Percentiles rank a stretch among this genome's conserved stretches.
These are phyloP conservation scores for Pristionchus maxplancki DNA, from an alignment of 2,888 invertebrate genomes.

Conservation along the genomic window DNA sequence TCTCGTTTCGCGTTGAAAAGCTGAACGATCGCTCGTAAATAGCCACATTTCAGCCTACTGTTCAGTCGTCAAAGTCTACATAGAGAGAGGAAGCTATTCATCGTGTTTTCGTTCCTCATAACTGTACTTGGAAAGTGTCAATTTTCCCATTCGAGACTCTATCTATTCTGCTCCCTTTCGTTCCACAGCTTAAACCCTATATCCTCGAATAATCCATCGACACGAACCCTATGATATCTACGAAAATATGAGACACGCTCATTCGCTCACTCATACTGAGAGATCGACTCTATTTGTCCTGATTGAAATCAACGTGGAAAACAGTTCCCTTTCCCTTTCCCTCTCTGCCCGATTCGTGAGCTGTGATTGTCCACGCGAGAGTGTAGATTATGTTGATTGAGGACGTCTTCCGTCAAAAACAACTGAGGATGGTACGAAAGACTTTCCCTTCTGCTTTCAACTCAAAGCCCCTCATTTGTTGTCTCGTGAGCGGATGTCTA, in stretches of 20 bases:
- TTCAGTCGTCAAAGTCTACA: not conserved
- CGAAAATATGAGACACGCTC: not conserved
- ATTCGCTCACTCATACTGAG: not conserved
- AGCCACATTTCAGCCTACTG: not conserved
- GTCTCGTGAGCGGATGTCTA: not conserved
- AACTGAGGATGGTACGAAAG: not conserved
- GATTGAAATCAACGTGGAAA: not conserved
- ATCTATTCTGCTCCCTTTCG: not conserved
- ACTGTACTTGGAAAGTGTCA: constrained; percentile 4
- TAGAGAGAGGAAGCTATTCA: not conserved
- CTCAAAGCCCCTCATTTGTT: not conserved
- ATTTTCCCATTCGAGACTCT: not conserved
- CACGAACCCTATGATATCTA: not conserved
- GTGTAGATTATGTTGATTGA: constrained; percentile 10
- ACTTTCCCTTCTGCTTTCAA: not conserved
- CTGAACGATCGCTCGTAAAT: not conserved
- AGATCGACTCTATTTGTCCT: not conserved
- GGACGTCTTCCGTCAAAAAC: not conserved
- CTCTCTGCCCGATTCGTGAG: not conserved
- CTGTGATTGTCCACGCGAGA: not conserved
- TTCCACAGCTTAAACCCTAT: not conserved
- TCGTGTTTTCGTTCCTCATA: not conserved
- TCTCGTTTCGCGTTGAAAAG: not conserved
- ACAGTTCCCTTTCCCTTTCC: not conserved
- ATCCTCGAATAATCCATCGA: not conserved